Percentiles rank a stretch among this genome's conserved stretches.
phyloP scores from a whole-genome alignment of 2,888 invertebrate species.

The Cheilosia scutellata region DNA sequence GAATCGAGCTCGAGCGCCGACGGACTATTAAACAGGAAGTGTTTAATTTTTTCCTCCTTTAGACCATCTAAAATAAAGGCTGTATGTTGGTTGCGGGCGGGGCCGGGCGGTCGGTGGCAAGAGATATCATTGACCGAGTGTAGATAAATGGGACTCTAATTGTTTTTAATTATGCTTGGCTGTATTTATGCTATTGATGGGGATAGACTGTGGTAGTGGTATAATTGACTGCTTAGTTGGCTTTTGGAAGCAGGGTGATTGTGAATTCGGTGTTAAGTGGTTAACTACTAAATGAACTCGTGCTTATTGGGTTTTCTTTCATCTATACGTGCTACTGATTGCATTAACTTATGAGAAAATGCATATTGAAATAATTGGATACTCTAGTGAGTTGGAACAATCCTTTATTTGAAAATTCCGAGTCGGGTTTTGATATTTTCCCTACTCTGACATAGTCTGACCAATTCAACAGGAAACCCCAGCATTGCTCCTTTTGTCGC shows the following conservation, averaged over 20 bases:
- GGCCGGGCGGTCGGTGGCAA: slow-evolving; percentile 2
- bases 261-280: slow-evolving; percentile 27
- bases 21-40: slow-evolving; percentile 71
- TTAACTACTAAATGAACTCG: not conserved
- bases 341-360: too few relatives aligned
- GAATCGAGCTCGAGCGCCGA: slow-evolving; percentile 57
- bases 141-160: slow-evolving; percentile 66
- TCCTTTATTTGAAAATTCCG: too few relatives aligned
- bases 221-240: slow-evolving; percentile 55
- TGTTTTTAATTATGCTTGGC: slow-evolving; percentile 62
- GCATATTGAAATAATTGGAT: too few relatives aligned
- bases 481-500: too few relatives aligned
- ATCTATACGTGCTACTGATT: too few relatives aligned
- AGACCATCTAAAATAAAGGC: slow-evolving; percentile 36
- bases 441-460: too few relatives aligned
- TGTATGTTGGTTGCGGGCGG: not conserved
- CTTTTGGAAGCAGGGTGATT: slow-evolving; percentile 19
- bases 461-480: too few relatives aligned
- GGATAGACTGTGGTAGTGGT: slow-evolving; percentile 37
- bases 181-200: slow-evolving; percentile 62
- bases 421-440: too few relatives aligned
- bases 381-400: too few relatives aligned
- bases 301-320: not conserved
- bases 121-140: slow-evolving; percentile 68
- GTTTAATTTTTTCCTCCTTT: slow-evolving; percentile 58